These are phyloP conservation scores for Leptopterna dolabrata DNA, from an alignment of 2,888 invertebrate genomes.

Conservation along the genomic window DNA sequence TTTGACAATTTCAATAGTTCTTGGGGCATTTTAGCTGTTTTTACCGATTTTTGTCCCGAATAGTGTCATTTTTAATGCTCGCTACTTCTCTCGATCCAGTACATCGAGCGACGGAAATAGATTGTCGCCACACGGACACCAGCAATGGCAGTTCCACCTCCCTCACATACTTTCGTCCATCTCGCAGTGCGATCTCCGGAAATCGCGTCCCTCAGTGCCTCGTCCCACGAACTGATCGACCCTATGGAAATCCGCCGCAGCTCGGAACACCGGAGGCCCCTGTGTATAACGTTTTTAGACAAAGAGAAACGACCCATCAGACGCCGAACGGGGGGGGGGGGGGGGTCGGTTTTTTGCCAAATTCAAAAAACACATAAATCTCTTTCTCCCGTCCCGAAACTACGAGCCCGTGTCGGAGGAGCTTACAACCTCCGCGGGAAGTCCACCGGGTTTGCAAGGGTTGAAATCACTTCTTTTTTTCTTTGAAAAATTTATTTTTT, in stretches of 20 bases:
- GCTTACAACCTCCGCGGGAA: not conserved
- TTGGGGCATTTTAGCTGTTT: too few species aligned
- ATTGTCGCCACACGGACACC: too few species aligned
- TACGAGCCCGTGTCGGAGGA: conserved; percentile 9
- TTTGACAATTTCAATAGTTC: too few species aligned
- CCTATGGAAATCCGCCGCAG: not conserved
- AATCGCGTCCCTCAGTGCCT: not conserved
- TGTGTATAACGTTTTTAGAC: not conserved
- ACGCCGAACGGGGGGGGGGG: not conserved
- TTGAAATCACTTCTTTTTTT: not conserved
- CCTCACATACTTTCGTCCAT: too few species aligned
- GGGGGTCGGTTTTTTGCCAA: not conserved
- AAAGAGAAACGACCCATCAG: not conserved
- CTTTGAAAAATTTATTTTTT: not conserved
- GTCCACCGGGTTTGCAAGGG: conserved; percentile 16
- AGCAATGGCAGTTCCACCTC: too few species aligned
- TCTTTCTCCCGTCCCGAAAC: not conserved
- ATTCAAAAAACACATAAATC: conserved; percentile 26
- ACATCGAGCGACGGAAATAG: too few species aligned
- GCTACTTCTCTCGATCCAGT: too few species aligned
- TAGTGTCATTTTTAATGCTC: too few species aligned
- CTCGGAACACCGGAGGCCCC: not conserved
- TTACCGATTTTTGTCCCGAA: too few species aligned
- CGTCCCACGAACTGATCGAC: not conserved
- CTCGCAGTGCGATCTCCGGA: not conserved